These are phyloP conservation scores for Apodemia mormo DNA, from an alignment of 2,888 invertebrate genomes.

Conservation along the genomic window DNA sequence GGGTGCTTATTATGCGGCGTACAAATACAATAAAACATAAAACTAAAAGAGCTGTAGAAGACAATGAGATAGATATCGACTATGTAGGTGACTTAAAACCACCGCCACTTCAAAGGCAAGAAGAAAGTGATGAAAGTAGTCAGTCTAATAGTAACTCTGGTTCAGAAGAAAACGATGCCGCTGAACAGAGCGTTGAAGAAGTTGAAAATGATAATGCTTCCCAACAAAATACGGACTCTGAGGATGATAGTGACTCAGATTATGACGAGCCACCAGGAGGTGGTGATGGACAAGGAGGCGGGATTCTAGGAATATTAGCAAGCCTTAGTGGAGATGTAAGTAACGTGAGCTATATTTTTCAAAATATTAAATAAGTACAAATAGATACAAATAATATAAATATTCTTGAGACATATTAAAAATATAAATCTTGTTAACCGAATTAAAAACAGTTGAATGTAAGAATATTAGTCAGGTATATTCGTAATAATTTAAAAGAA, in stretches of 20 bases:
- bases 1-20: not conserved
- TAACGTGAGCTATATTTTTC: conserved; percentile 12
- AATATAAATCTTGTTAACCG: no score
- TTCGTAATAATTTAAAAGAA: no score
- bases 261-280: conserved; percentile 65
- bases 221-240: conserved; percentile 45
- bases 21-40: conserved; percentile 26
- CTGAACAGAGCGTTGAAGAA: conserved; percentile 48
- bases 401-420: no score
- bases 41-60: conserved; percentile 46
- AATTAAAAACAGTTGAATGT: no score
- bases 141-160: conserved; percentile 38
- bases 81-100: conserved; percentile 46
- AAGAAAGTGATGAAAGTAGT: conserved; percentile 40
- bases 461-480: no score
- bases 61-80: conserved; percentile 57
- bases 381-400: not conserved
- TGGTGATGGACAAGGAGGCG: conserved; percentile 74
- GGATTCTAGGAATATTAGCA: conserved; percentile 67
- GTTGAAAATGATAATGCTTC: conserved; percentile 42
- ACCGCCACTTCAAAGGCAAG: conserved; percentile 54
- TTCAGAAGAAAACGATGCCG: conserved; percentile 44
- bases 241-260: conserved; percentile 50
- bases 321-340: conserved; percentile 74
- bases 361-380: not conserved